These are phyloP conservation scores for Habrosyne pyritoides DNA, from an alignment of 2,888 invertebrate genomes.

Conservation along the genomic window DNA sequence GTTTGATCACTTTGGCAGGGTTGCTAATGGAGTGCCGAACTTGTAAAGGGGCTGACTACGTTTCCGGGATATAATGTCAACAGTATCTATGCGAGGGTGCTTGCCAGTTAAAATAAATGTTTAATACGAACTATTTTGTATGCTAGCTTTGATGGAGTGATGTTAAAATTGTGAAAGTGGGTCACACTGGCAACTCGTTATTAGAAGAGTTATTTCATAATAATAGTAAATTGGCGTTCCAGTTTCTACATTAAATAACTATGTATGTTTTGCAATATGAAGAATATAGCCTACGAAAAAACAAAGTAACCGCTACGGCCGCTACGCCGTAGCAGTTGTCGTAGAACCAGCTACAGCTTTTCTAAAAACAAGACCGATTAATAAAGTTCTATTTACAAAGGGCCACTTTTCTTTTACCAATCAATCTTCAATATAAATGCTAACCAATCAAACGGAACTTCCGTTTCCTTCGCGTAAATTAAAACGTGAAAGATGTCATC, in stretches of 20 bases:
- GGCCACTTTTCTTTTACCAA: conserved; percentile 6
- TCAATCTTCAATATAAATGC: conserved; percentile 7
- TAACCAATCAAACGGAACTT: conserved; percentile 10
- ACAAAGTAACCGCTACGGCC: neutral
- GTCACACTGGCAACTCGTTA: too few species aligned
- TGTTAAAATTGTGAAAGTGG: neutral
- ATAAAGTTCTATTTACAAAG: neutral
- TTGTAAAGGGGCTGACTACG: neutral
- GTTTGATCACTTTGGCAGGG: neutral
- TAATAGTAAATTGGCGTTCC: too few species aligned
- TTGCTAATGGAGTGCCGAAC: conserved; percentile 3
- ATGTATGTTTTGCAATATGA: too few species aligned
- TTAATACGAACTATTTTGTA: neutral
- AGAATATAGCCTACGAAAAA: neutral
- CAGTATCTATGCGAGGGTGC: neutral
- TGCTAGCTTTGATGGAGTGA: neutral
- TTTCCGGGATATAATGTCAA: neutral
- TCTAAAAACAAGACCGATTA: neutral
- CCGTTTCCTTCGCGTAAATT: conserved; percentile 23
- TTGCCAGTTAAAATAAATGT: neutral
- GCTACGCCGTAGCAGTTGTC: neutral
- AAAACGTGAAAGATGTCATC: conserved; percentile 26
- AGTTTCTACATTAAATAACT: too few species aligned
- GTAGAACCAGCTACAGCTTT: neutral
- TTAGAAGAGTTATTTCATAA: too few species aligned